These are phyloP conservation scores for Fulmarus glacialis DNA, from an alignment of 2,113 vertebrate species.

Conservation along the genomic window DNA sequence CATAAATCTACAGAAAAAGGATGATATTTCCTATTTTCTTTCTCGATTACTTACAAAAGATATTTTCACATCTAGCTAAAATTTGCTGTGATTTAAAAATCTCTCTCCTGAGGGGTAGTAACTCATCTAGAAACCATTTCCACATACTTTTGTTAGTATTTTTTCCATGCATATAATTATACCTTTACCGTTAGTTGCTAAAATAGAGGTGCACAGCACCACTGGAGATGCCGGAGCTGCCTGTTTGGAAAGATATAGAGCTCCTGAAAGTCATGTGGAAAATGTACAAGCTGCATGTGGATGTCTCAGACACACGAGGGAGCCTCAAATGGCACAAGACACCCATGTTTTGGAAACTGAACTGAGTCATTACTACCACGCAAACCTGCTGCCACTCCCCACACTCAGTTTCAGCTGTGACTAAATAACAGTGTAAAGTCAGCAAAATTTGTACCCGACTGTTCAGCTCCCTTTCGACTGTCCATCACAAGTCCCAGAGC, in stretches of 20 bases:
- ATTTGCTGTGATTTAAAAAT: not conserved
- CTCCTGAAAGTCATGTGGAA: not conserved
- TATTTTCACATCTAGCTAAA: not conserved
- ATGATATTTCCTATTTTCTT: not conserved
- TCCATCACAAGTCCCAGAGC: not conserved
- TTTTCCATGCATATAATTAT: not conserved
- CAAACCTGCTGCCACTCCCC: not conserved
- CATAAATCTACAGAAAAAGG: not conserved
- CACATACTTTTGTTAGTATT: not conserved
- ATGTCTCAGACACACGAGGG: not conserved
- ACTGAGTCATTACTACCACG: not conserved
- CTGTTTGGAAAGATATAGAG: not conserved
- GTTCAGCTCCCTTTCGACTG: not conserved
- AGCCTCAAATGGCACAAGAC: not conserved
- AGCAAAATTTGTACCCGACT: not conserved
- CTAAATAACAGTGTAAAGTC: accelerated
- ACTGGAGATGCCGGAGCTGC: not conserved
- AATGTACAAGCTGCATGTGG: not conserved
- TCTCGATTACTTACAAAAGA: not conserved
- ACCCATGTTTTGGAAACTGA: not conserved
- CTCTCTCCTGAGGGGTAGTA: not conserved
- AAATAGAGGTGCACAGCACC: not conserved
- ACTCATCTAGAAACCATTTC: not conserved
- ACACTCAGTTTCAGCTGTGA: not conserved
- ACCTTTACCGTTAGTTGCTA: not conserved